Percentiles rank a stretch among this genome's conserved stretches.
These are phyloP conservation scores for Octopus bimaculoides DNA, from an alignment of 1,140 invertebrate genomes.

Conservation along the genomic window DNA sequence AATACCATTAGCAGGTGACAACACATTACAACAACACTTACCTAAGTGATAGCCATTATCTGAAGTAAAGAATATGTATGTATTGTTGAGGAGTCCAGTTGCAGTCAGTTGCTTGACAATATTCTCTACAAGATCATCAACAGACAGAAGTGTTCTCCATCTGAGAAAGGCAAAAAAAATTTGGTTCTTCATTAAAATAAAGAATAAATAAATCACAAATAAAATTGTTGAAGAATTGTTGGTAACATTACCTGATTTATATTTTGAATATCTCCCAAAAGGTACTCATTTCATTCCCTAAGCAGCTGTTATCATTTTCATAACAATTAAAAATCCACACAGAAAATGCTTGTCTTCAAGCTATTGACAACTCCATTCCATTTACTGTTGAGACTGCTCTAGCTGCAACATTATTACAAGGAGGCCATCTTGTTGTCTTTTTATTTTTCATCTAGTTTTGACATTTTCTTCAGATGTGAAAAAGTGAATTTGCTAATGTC, in stretches of 20 bases:
- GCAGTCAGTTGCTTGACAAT: constrained; percentile 64
- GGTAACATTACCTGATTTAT: no score
- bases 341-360: no score
- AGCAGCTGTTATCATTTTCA: background rate
- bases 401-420: no score
- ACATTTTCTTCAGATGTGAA: no score
- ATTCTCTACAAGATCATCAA: constrained; percentile 78
- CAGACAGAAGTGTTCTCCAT: constrained; percentile 72
- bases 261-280: background rate
- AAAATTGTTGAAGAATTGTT: no score
- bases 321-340: background rate
- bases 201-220: background rate
- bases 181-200: background rate
- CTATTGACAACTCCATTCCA: no score
- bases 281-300: no score
- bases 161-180: constrained; percentile 55
- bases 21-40: constrained; percentile 37
- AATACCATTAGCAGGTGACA: no score
- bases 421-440: no score
- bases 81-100: constrained; percentile 66
- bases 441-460: no score
- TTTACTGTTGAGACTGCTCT: no score
- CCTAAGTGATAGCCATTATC: constrained; percentile 89
- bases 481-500: no score
- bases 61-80: constrained; percentile 80